Evolutionary conservation across 2,888 invertebrate species (phyloP).

Genomic region (Pristionchus mayeri): DNA sequence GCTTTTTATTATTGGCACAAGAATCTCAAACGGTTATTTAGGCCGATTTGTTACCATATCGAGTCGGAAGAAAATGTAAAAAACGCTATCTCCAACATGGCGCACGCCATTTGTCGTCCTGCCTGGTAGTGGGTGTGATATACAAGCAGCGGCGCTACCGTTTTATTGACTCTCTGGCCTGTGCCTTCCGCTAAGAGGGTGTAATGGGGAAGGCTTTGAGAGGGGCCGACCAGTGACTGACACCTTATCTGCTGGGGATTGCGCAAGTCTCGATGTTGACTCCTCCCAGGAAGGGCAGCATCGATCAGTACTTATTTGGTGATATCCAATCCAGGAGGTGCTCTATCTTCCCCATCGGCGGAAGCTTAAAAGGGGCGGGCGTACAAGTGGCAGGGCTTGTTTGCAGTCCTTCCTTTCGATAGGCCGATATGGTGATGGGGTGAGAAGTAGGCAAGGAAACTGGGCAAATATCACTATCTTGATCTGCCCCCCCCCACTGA

Average conservation of each 20-base stretch:
- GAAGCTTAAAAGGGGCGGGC: not conserved
- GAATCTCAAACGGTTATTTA: no score
- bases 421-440: constrained; percentile 1
- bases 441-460: constrained; percentile 8
- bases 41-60: not conserved
- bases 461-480: not conserved
- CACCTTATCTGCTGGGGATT: constrained; percentile 35
- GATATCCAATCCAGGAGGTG: not conserved
- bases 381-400: constrained; percentile 10
- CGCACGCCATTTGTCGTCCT: not conserved
- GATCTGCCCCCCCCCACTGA: not conserved
- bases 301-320: not conserved
- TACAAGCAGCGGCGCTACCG: not conserved
- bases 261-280: constrained; percentile 26
- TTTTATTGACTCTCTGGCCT: constrained; percentile 42
- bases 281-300: not conserved
- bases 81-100: constrained; percentile 17
- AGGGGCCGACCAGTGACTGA: not conserved
- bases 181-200: constrained; percentile 1
- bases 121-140: constrained; percentile 31
- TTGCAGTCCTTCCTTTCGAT: not conserved
- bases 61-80: not conserved
- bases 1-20: not conserved
- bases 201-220: constrained; percentile 16
- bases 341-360: not conserved